These are phyloP conservation scores for Cichladusa arquata DNA, from an alignment of 2,113 vertebrate species.

Conservation along the genomic window DNA sequence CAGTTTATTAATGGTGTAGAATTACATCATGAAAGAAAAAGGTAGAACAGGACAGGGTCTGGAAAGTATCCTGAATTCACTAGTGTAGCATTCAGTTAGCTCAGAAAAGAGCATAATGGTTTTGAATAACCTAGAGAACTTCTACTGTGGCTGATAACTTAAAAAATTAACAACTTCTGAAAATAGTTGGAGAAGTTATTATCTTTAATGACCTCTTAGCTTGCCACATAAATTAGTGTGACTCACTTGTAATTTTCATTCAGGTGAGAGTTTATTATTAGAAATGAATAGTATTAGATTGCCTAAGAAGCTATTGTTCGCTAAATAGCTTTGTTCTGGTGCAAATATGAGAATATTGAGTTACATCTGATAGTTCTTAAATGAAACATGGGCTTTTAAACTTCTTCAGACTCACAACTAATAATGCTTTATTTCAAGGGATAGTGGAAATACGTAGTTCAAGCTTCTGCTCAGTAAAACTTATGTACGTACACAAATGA, in stretches of 20 bases:
- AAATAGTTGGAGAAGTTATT: not conserved
- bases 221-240: not conserved
- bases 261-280: not conserved
- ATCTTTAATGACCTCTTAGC: not conserved
- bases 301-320: not conserved
- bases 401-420: not conserved
- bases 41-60: not conserved
- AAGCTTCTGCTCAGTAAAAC: not conserved
- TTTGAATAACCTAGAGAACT: not conserved
- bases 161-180: not conserved
- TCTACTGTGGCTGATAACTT: not conserved
- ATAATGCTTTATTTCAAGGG: not conserved
- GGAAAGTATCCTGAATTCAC: not conserved
- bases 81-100: fast-evolving
- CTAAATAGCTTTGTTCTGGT: not conserved
- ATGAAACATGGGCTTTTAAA: not conserved
- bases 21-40: not conserved
- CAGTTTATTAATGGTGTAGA: not conserved
- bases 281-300: not conserved
- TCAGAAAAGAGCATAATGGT: not conserved
- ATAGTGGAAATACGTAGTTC: not conserved
- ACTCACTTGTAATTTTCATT: not conserved
- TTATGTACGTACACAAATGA: not conserved
- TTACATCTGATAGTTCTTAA: not conserved
- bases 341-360: not conserved